A percentile compares a stretch with the other conserved stretches of the same genome.
Evolutionary conservation across 2,113 vertebrate genomes (phyloP).

Genomic region (Solea solea): DNA sequence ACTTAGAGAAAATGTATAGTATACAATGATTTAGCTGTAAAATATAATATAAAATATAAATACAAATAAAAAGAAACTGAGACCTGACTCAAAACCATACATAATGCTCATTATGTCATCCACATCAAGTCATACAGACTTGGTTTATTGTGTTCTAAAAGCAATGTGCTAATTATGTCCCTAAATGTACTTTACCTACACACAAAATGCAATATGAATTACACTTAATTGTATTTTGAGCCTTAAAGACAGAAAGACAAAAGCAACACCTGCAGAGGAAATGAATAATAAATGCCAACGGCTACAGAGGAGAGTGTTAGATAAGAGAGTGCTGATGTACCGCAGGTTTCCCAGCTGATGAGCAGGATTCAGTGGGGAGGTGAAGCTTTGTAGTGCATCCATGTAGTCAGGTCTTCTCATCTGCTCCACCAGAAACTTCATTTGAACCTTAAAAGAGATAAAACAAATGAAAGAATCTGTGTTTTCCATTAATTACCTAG

Average conservation of each 20-base stretch:
- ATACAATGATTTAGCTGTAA: neutral
- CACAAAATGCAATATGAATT: slow-evolving; percentile 1
- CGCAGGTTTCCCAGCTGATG: slow-evolving; percentile 96
- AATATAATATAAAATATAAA: neutral
- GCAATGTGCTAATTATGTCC: neutral
- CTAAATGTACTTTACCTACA: neutral
- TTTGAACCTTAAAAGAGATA: slow-evolving; percentile 88
- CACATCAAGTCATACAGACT: neutral
- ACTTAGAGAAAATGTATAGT: neutral
- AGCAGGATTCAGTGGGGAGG: slow-evolving; percentile 96
- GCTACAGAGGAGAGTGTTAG: neutral
- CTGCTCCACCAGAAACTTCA: slow-evolving; percentile 99
- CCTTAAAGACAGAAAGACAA: neutral
- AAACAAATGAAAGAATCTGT: neutral
- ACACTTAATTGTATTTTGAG: neutral
- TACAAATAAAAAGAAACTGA: neutral
- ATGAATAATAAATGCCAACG: slow-evolving; percentile 22
- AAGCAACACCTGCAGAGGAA: slow-evolving; percentile 9
- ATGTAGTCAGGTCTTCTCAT: slow-evolving; percentile 98
- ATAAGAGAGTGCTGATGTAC: slow-evolving; percentile 68
- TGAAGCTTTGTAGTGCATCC: slow-evolving; percentile 97
- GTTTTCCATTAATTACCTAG: neutral
- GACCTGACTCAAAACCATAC: neutral
- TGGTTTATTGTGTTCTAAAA: neutral
- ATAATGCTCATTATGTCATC: neutral